Evolutionary conservation across 2,888 invertebrate genomes (phyloP).

Genomic region (Idaea straminata): DNA sequence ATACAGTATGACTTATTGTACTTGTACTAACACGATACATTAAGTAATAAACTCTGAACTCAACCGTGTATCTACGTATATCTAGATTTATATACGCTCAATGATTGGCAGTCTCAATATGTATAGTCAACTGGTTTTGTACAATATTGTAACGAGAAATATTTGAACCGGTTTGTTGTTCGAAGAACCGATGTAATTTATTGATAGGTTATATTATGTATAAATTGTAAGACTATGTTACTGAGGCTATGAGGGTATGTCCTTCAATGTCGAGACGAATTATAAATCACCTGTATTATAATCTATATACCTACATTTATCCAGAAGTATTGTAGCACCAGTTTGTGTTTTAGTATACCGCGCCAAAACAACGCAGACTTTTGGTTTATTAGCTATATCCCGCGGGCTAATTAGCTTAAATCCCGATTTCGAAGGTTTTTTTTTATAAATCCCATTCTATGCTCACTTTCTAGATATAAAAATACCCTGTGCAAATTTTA

Average conservation of each 20-base stretch:
- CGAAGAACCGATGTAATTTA: background rate
- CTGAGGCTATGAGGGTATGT: background rate
- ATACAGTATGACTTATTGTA: too few relatives aligned
- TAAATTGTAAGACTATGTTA: background rate
- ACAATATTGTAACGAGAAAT: background rate
- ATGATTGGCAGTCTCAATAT: background rate
- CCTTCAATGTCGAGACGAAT: background rate
- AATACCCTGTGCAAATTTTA: too few relatives aligned
- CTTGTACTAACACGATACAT: background rate
- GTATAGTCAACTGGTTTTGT: background rate
- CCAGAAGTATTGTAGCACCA: too few relatives aligned
- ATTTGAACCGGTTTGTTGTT: background rate
- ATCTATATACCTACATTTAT: too few relatives aligned
- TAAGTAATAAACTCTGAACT: background rate
- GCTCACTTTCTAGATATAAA: too few relatives aligned
- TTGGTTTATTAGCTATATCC: too few relatives aligned
- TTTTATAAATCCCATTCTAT: too few relatives aligned
- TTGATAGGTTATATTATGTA: background rate
- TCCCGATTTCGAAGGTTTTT: too few relatives aligned
- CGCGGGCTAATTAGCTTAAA: too few relatives aligned
- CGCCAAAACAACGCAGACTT: too few relatives aligned
- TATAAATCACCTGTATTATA: background rate
- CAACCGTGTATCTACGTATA: background rate
- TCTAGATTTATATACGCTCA: background rate
- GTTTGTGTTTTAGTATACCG: too few relatives aligned